Evolutionary conservation across 2,888 invertebrate genomes (phyloP), one percentile per base, ranked within the genome.

Genomic region (Scrobipalpa atriplicella): DNA sequence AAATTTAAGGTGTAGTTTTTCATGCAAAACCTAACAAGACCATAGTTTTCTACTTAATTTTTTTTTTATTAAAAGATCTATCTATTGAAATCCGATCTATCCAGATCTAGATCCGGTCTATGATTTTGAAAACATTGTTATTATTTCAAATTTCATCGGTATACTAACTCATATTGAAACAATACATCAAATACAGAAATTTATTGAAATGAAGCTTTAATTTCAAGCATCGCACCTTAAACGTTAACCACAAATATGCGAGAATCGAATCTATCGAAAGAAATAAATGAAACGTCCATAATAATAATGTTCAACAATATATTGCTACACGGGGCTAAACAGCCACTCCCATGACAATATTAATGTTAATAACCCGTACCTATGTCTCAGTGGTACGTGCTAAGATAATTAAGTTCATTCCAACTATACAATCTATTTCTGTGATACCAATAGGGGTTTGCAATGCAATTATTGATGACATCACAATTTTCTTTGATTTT

Each of bases 1-100:
- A 81, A 81, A 79, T 78, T 81, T 80, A 70, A 78, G 74, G 75
- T 75, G 72, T 72, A 72, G 67, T 75, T 18, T 52, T 72, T 39
- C 1, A 39, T 10, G 11, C 8, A 39, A 39, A 39, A 6, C 11
- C n/a, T n/a, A 43, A 13, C 13, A 13, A 43, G 5, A 13, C 3
- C 10, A 29, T 29, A 29, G 29, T 3, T 29, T 29, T 29, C 5
- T 29, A 29, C 2, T 2, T 3, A 29, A 3, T 29, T 29, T 29
- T 5, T 29, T 3, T 29, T 29, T 29, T 29, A 29, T 29, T 29
- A 2, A 29, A 5, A 3, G 29, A n/a, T n/a, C n/a, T n/a, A n/a
- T n/a, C n/a, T n/a, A n/a, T n/a, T n/a, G n/a, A n/a, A n/a, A n/a
- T n/a, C n/a, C n/a, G n/a, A n/a, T n/a, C n/a, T n/a, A n/a, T n/a